Percentiles rank a stretch among this genome's conserved stretches.
Evolutionary conservation across 2,888 invertebrate genomes (phyloP).

Genomic region (Rambutsinella grinnellia): DNA sequence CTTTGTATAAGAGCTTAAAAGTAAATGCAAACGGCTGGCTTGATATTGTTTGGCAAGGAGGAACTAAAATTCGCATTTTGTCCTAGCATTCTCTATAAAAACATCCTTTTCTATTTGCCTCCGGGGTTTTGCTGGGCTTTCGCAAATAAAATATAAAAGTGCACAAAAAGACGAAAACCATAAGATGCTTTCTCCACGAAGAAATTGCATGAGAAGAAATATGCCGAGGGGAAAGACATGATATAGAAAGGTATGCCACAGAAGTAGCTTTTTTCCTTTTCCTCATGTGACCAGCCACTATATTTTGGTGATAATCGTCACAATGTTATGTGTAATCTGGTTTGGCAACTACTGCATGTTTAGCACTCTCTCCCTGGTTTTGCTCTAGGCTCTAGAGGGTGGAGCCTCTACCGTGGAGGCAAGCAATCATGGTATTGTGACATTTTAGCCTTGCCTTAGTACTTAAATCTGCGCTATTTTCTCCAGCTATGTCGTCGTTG

Average conservation of each 20-base stretch:
- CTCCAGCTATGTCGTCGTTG: too few species aligned
- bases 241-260: neutral
- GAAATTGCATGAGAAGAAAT: neutral
- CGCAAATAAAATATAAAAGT: neutral
- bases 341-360: too few species aligned
- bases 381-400: too few species aligned
- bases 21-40: too few species aligned
- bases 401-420: too few species aligned
- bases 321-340: too few species aligned
- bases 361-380: too few species aligned
- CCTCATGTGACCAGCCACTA: conserved; percentile 2
- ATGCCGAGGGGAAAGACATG: neutral
- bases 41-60: neutral
- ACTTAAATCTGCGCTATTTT: too few species aligned
- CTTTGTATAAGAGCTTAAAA: neutral
- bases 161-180: neutral
- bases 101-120: neutral
- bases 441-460: too few species aligned
- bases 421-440: too few species aligned
- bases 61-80: neutral
- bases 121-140: neutral
- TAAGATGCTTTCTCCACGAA: neutral
- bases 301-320: too few species aligned
- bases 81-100: too few species aligned
- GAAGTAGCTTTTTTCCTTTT: conserved; percentile 10